Evolutionary conservation across 2,797 vertebrate species (phyloP), one percentile per base, ranked within the genome.

Genomic region (Hydrocynus forskahlii): DNA sequence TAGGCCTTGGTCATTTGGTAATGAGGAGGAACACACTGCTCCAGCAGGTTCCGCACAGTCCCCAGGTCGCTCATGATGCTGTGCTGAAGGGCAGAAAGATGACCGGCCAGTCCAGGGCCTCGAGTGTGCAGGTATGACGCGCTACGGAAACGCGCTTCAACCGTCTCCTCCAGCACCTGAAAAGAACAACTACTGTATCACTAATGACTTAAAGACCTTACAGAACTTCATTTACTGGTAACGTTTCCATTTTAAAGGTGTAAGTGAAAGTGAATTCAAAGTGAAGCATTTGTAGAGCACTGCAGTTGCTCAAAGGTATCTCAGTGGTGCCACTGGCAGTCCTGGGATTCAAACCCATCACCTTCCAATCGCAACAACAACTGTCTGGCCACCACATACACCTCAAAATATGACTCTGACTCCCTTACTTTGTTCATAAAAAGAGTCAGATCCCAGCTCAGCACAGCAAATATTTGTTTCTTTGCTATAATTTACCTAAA

Each of bases 21-120:
- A 87, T 97, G 94, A 4, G 94, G 86, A 0, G 98, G 98, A 79
- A 97, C 97, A 0, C 98, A 99, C 78, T 97, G 97, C 70, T 95
- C 96, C 90, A 99, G 89, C 60, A 97, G 88, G 80, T 97, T 95
- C 83, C 96, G 95, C 2, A 97, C 96, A 4, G 94, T 93, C 1
- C 87, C 73, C 90, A 99, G 84, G 84, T 99, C 96, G 0, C 93
- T 90, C 90, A 96, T 94, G 12, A 98, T 89, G 57, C 91, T 90
- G 54, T 95, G 95, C 89, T 96, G 96, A 80, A 99, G 94, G 0
- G 89, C 92, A 5, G 95, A 94, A 74, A 99, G 93, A 90, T 98
- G 96, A 48, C 87, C 94, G 2, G 94, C 94, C 78, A 99, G 92
- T 38, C 93, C 94, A 0, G 93, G 92, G 5, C 88, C 95, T 63